Conservation (phyloP, 2,888 invertebrate genomes). For the Agrilus mali region DNA sequence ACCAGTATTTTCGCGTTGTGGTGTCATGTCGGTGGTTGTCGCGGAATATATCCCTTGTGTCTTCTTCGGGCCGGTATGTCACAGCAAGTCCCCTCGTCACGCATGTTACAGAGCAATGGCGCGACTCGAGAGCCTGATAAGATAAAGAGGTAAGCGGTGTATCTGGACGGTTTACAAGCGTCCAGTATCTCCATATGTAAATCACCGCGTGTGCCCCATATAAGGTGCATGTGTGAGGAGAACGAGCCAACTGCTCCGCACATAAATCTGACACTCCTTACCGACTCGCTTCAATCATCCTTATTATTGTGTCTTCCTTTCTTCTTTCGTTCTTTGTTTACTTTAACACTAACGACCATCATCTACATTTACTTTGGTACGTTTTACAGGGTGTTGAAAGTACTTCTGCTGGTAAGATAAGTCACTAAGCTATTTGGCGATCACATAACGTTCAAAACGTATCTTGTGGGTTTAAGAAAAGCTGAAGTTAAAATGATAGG, state of each 20-base stretch:
- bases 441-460: no score
- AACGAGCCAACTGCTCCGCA: slow-evolving; percentile 22
- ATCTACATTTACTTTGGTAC: no score
- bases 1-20: neutral
- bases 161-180: slow-evolving; percentile 29
- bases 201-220: slow-evolving; percentile 30
- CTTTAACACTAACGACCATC: no score
- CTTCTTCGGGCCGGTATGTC: slow-evolving; percentile 19
- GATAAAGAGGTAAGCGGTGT: slow-evolving; percentile 31
- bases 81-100: slow-evolving; percentile 12
- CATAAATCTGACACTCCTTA: slow-evolving; percentile 18
- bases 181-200: slow-evolving; percentile 32
- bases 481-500: no score
- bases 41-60: neutral
- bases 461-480: no score
- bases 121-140: slow-evolving; percentile 25
- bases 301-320: no score
- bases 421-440: no score
- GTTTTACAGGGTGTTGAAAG: no score
- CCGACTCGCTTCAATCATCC: no score
- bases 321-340: no score
- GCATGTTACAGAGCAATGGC: slow-evolving; percentile 15
- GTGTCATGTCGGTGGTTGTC: neutral
- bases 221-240: slow-evolving; percentile 25
- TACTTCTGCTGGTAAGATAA: no score